Evolutionary conservation across 2,888 invertebrate genomes (phyloP).

Genomic region (Drosophila leonis): DNA sequence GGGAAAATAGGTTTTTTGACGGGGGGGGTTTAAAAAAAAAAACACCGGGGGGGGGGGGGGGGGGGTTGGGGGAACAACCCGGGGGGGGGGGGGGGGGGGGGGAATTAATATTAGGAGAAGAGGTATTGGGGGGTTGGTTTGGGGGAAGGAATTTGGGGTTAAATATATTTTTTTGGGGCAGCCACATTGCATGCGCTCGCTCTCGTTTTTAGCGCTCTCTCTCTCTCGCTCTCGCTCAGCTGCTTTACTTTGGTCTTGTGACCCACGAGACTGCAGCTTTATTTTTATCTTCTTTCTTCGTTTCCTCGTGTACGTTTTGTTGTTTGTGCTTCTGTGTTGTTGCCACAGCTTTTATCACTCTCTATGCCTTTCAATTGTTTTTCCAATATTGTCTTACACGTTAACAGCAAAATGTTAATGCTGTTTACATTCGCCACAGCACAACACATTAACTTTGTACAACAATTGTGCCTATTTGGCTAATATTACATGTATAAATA

Average conservation of each 20-base stretch:
- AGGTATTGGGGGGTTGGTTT: too few relatives aligned
- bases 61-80: too few relatives aligned
- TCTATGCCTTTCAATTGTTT: constrained; percentile 61
- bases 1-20: too few relatives aligned
- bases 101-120: too few relatives aligned
- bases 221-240: constrained; percentile 30
- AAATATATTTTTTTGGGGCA: too few relatives aligned
- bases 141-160: too few relatives aligned
- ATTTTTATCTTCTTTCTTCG: constrained; percentile 39
- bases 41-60: too few relatives aligned
- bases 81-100: too few relatives aligned
- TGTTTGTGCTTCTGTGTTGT: constrained; percentile 64
- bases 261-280: constrained; percentile 56
- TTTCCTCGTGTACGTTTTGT: constrained; percentile 27
- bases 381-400: constrained; percentile 66
- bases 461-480: constrained; percentile 18
- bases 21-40: too few relatives aligned
- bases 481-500: neutral
- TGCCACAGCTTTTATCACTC: constrained; percentile 72
- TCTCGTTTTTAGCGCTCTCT: constrained; percentile 5
- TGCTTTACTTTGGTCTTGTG: constrained; percentile 70
- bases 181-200: constrained; percentile 46
- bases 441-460: constrained; percentile 23
- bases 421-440: constrained; percentile 43
- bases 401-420: constrained; percentile 40